Base-by-base conservation (phyloP, 2,888 invertebrate genomes). In the Anorthoa munda region DNA sequence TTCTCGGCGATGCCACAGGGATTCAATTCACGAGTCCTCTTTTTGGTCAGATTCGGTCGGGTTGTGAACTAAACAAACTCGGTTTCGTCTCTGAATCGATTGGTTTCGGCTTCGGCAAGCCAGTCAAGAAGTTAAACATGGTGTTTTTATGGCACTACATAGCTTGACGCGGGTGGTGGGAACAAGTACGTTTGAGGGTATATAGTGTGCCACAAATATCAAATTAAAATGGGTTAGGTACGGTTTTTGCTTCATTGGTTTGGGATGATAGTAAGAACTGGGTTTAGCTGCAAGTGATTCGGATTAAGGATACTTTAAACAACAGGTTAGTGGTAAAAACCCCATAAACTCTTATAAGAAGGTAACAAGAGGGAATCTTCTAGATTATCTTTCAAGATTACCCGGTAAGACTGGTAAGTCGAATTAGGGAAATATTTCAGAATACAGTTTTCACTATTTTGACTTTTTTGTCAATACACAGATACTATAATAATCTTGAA, bases 1-100 rank as follows among this genome's bases (percentile, higher is more conserved):
- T 72, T 68, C 69, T 64, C 13, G 45, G 18, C 65, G 53, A 71
- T 77, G 77, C 83, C 77, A 81, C 85, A 83, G 89, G 91, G 93
- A 94, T 94, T 94, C 92, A 95, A 94, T 95, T 91, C 94, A 92
- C 91, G 92, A 94, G 87, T 95, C 88, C 86, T 95, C 95, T 93
- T 96, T 96, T 96, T 96, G 92, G 92, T 48, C 81, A 87, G 93
- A 90, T 93, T 92, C 92, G 94, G 92, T 92, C 89, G 90, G 92
- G 91, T 90, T 90, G 79, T 84, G 92, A 84, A 89, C 91, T 96
- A 95, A 96, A 95, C 95, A 95, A 96, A 96, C 95, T 90, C 92
- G 89, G 90, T 89, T 89, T 90, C 87, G 89, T 90, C 88, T 88
- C 83, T 88, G 89, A 95, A 96, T 96, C 95, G 91, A 96, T 96